phyloP scores from a whole-genome alignment of 2,888 invertebrate genomes.

The Lasius fuliginosus region DNA sequence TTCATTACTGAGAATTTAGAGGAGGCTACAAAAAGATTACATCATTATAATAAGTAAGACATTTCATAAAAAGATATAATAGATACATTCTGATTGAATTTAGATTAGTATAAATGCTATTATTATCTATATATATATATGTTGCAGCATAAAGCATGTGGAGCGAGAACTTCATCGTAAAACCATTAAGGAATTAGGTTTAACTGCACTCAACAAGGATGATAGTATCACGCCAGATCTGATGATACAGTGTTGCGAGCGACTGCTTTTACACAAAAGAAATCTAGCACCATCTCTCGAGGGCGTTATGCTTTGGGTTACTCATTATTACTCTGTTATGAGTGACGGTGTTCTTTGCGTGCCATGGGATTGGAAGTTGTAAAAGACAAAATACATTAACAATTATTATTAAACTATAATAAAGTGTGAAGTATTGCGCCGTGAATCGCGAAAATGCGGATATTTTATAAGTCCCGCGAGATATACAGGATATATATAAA shows the following conservation, averaged over 20 bases:
- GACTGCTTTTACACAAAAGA: conserved; percentile 88
- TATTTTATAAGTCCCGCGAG: conserved; percentile 16
- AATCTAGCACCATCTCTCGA: conserved; percentile 87
- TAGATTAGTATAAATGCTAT: neutral
- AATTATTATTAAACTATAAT: neutral
- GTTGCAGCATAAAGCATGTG: conserved; percentile 92
- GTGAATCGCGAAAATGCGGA: conserved; percentile 15
- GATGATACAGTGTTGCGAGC: conserved; percentile 95
- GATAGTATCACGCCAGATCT: conserved; percentile 96
- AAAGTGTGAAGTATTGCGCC: neutral
- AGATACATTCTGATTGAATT: neutral
- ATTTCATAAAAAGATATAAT: conserved; percentile 2
- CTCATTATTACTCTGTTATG: conserved; percentile 96
- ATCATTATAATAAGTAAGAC: conserved; percentile 91
- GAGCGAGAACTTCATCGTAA: conserved; percentile 91
- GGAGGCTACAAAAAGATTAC: conserved; percentile 91
- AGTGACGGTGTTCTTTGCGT: conserved; percentile 96
- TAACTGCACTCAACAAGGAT: conserved; percentile 94
- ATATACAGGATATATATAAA: conserved; percentile 4
- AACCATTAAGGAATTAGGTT: conserved; percentile 90
- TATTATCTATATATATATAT: neutral
- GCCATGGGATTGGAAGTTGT: conserved; percentile 95
- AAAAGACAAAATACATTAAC: conserved; percentile 44
- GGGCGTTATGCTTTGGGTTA: conserved; percentile 92
- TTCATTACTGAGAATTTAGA: conserved; percentile 93